A percentile compares a stretch with the other conserved stretches of the same genome.
Conservation (phyloP, 2,797 vertebrate genomes). For the Paguma larvata region DNA sequence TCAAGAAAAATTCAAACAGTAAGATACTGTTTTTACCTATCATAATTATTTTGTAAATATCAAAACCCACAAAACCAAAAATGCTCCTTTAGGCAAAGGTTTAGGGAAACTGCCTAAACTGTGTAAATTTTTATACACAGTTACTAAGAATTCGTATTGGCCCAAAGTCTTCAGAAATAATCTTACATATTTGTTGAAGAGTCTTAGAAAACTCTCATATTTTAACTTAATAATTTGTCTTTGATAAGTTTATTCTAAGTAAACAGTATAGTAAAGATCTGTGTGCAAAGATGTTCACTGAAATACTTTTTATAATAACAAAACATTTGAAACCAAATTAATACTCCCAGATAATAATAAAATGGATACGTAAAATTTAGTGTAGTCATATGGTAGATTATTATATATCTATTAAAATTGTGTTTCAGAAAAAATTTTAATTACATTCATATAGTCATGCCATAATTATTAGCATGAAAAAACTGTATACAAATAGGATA, state of each 20-base stretch:
- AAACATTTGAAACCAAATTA: slow-evolving; percentile 13
- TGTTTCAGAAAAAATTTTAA: neutral
- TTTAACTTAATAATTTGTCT: slow-evolving; percentile 2
- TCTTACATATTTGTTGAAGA: neutral
- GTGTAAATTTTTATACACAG: neutral
- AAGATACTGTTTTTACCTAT: neutral
- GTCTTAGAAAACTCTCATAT: neutral
- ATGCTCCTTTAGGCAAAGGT: neutral
- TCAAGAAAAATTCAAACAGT: neutral
- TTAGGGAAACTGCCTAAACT: neutral
- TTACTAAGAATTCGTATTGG: neutral
- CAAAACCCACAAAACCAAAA: neutral
- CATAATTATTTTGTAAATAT: neutral
- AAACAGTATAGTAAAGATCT: neutral
- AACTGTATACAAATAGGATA: neutral
- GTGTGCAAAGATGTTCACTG: neutral
- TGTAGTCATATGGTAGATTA: neutral
- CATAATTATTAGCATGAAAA: neutral
- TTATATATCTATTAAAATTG: neutral
- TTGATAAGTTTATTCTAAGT: slow-evolving; percentile 20
- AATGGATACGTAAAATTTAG: slow-evolving; percentile 15
- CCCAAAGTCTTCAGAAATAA: slow-evolving; percentile 15
- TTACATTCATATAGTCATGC: neutral
- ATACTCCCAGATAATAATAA: neutral
- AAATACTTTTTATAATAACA: neutral